Base-by-base conservation (phyloP, 2,113 vertebrate species). In the Plestiodon gilberti region DNA sequence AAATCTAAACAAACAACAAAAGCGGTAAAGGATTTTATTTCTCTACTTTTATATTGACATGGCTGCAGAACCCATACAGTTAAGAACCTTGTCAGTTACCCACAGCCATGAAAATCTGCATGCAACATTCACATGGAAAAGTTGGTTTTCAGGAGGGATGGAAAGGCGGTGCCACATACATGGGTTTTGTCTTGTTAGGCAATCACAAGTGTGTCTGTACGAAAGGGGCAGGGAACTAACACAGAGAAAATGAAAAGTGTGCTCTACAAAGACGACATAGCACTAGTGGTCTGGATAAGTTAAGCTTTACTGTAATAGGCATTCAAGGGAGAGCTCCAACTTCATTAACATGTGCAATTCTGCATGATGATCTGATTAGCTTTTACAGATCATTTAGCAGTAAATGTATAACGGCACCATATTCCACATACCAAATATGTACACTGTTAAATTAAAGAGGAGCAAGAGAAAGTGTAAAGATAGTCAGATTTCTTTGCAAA, bases 391-490 rank as follows among this genome's bases (percentile, higher is more conserved):
- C 57, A 86, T 86, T 86, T 81, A 81, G 69, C 78, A 81, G 85
- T 71, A 81, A 81, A 81, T 74, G 78, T 35, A 74, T 74, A 86
- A 81, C 61, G 74, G 38, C 55, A 74, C 59, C 67, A 73, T 28
- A 86, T 64, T 62, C 38, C 78, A 86, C 84, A 86, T 80, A 33
- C 55, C 84, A 80, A 80, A 86, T 78, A 86, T 86, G 84, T 80
- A 62, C 67, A 80, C 67, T 73, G 57, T 86, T 62, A 78, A 78
- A 85, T 85, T 85, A 48, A 86, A 64, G 30, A 59, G 75, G 55
- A 80, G 57, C 76, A 59, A 73, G 78, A 62, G 76, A 86, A 86
- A 86, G 30, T 43, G 23, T 73, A 75, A 75, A n/a, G 67, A 62
- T 80, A 71, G 52, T 71, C 13, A 3, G 38, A 70, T 28, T 48